Evolutionary conservation across 2,888 invertebrate genomes (phyloP), one percentile per base, ranked within the genome.

Genomic region (Ptychoptera contaminata): DNA sequence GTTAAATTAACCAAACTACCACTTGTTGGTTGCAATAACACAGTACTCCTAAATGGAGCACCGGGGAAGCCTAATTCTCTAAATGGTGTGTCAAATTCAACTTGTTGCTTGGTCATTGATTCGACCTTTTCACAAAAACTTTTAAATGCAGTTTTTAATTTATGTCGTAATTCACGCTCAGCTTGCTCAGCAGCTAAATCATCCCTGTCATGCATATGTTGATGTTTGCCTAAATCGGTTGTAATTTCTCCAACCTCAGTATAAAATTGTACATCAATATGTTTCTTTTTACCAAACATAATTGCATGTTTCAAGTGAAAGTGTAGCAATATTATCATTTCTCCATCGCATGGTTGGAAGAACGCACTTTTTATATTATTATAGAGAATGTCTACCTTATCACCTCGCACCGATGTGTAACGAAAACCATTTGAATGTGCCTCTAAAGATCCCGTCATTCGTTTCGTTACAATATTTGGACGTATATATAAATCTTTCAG

Each of bases 181-280:
- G 94, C 90, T 70, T 98, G 98, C 68, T 99, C 98, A 7, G 97
- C 94, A 1, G 96, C 93, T 47, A 98, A 71, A 70, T 99, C 98
- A 65, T 99, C 98, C 37, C 97, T 74, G 68, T 99, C 98, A 63
- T 98, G 97, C 96, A 98, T 97, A 65, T 98, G 96, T 62, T 98
- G 97, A 64, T 97, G 96, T 65, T 98, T 99, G 38, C 97, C 97
- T 56, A 99, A 73, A 72, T 99, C 98, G 0, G 98, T 99, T 0
- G 97, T 97, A 47, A 98, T 96, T 69, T 99, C 98, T 56, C 98
- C 98, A 44, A 98, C 98, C 69, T 98, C 98, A 1, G 98, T 98
- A 65, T 97, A 99, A 69, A 99, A 98, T 63, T 99, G 97, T 6
- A 98, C 96, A 68, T 98, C 97, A 1, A 90, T 79, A 56, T 98